A percentile compares a stretch with the other conserved stretches of the same genome.
Evolutionary conservation across 2,797 vertebrate genomes (phyloP).

Genomic region (Protosalanx chinensis): DNA sequence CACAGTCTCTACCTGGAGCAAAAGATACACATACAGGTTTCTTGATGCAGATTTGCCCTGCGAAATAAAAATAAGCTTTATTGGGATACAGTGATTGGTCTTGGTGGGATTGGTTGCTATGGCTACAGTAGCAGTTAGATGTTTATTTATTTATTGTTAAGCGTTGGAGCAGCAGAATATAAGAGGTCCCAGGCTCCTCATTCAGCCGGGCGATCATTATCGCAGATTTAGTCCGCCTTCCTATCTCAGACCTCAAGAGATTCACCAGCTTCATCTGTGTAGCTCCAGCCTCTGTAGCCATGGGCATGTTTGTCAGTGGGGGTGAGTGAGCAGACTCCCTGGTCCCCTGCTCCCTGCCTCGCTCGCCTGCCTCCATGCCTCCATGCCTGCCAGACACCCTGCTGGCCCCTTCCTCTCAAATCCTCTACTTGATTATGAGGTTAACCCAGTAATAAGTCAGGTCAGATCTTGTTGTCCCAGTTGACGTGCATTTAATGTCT

Average conservation of each 20-base stretch:
- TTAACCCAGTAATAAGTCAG: constrained; percentile 18
- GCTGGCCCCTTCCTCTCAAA: not conserved
- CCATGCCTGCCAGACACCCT: not conserved
- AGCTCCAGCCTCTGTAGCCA: too few relatives aligned
- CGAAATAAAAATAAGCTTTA: not conserved
- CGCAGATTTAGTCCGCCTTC: constrained; percentile 27
- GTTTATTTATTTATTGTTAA: constrained; percentile 15
- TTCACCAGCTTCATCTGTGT: not conserved
- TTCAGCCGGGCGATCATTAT: constrained; percentile 42
- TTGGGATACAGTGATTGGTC: not conserved
- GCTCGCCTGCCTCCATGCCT: too few relatives aligned
- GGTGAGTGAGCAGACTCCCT: not conserved
- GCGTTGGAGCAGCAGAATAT: constrained; percentile 5
- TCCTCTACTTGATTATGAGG: constrained; percentile 17
- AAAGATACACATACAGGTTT: too few relatives aligned
- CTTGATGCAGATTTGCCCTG: too few relatives aligned
- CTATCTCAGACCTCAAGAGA: not conserved
- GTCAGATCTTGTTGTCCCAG: not conserved
- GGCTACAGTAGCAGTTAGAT: not conserved
- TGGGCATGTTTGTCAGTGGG: too few relatives aligned
- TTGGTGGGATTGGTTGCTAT: not conserved
- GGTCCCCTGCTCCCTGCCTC: not conserved
- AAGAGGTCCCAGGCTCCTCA: constrained; percentile 33
- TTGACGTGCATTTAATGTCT: constrained; percentile 23
- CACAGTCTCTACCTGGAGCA: too few relatives aligned